Base-by-base conservation (phyloP, 2,888 invertebrate species). In the Tenthredo scrophulariae region DNA sequence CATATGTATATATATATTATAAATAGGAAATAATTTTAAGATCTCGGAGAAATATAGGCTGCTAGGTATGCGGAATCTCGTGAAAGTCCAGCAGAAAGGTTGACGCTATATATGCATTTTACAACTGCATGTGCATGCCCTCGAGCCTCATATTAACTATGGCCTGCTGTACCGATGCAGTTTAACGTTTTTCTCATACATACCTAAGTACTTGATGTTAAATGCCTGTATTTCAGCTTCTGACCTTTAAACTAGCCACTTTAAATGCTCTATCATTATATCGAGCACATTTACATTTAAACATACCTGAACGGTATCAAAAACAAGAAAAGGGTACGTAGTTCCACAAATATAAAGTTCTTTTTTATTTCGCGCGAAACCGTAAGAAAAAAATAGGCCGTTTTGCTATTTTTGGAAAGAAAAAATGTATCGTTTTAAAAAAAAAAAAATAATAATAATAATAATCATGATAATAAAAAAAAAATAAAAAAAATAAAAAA, bases 251-350 rank as follows among this genome's bases (percentile, higher is more conserved):
- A 50, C n/a, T 54, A 50, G 50, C n/a, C 29, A 43, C n/a, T 37
- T 75, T 72, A 72, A 75, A 62, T 46, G 75, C 40, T 22, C 37
- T 26, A 26, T 46, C 75, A 75, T 75, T 75, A 72, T 33, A 70
- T 70, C 70, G 70, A n/a, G 26, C 37, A 37, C 7, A 70, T 70
- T 70, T n/a, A 70, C 70, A 29, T 70, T 70, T 70, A 9, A 70
- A 70, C 26, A 37, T 26, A 70, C 26, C 18, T 18, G 18, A 67
- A 54, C 29, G 22, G 10, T 2, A 67, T 29, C 26, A 9, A 67
- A 67, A 67, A 29, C 22, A 26, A 70, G 18, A 37, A 26, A 22
- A 26, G 22, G 26, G 9, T 62, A 22, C 26, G n/a, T 13, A 26
- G 13, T 26, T 13, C 22, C 0, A 6, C 22, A 26, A 5, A 18